These are phyloP conservation scores for Xyrichtys novacula DNA, from an alignment of 2,797 vertebrate species.

Conservation along the genomic window DNA sequence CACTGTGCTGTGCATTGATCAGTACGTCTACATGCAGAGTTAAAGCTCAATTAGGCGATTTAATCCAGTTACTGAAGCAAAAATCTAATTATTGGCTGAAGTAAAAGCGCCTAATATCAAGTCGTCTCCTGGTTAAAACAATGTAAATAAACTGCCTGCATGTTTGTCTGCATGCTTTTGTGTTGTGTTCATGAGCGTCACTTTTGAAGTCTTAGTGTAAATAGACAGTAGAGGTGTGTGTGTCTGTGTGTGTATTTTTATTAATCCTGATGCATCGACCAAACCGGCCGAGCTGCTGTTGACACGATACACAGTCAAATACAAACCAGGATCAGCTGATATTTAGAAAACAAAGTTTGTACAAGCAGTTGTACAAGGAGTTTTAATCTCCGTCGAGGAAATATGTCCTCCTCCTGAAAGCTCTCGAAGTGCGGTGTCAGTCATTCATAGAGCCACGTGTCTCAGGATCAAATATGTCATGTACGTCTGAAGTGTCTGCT, in stretches of 20 bases:
- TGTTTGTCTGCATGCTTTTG: no score
- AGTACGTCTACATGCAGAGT: no score
- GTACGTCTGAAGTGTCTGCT: background rate
- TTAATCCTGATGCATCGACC: conserved; percentile 6
- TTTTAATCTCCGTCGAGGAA: background rate
- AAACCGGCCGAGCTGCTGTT: conserved; percentile 16
- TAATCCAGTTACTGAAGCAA: no score
- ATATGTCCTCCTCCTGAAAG: background rate
- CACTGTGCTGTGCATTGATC: no score
- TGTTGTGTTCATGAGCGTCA: no score
- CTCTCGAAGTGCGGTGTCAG: no score
- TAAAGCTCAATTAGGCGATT: no score
- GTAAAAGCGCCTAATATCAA: no score
- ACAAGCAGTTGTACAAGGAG: background rate
- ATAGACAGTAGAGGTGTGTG: background rate
- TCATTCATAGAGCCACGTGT: no score
- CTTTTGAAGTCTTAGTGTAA: background rate
- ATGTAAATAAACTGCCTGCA: no score
- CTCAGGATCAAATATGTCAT: background rate
- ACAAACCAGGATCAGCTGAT: background rate
- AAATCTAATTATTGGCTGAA: no score
- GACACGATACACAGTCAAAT: conserved; percentile 9
- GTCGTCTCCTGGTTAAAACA: no score
- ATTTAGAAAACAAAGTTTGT: conserved; percentile 18
- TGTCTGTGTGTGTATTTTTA: background rate